These are phyloP conservation scores for Eupithecia tripunctaria DNA, from an alignment of 2,888 invertebrate genomes.

Conservation along the genomic window DNA sequence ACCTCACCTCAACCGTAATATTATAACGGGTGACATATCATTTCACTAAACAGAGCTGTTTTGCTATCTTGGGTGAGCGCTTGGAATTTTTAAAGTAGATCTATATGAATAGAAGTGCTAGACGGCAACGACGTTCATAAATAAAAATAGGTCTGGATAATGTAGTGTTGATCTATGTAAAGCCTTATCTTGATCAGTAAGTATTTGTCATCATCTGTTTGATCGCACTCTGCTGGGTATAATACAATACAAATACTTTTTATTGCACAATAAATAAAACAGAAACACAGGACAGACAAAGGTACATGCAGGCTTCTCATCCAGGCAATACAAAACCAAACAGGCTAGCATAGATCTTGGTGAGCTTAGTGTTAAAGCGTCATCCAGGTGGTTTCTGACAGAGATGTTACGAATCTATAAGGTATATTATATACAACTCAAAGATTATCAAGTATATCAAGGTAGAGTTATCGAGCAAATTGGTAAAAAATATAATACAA, in stretches of 20 bases:
- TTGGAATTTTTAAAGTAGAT: not conserved
- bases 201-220: not conserved
- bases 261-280: too few species aligned
- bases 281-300: too few species aligned
- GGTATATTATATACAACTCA: not conserved
- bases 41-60: conserved; percentile 16
- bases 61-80: not conserved
- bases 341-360: not conserved
- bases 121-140: not conserved
- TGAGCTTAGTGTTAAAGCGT: too few species aligned
- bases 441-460: not conserved
- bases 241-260: too few species aligned
- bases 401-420: not conserved
- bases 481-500: conserved; percentile 4
- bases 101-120: not conserved
- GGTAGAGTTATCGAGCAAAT: not conserved
- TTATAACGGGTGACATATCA: conserved; percentile 31
- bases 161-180: not conserved
- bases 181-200: not conserved
- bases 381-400: not conserved
- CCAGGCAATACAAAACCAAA: not conserved
- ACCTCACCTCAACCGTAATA: conserved; percentile 22
- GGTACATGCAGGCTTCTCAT: not conserved
- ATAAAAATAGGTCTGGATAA: not conserved
- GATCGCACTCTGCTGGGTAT: not conserved